A percentile compares a stretch with the other conserved stretches of the same genome.
phyloP scores from a whole-genome alignment of 2,113 vertebrate species.

The Sander lucioperca region DNA sequence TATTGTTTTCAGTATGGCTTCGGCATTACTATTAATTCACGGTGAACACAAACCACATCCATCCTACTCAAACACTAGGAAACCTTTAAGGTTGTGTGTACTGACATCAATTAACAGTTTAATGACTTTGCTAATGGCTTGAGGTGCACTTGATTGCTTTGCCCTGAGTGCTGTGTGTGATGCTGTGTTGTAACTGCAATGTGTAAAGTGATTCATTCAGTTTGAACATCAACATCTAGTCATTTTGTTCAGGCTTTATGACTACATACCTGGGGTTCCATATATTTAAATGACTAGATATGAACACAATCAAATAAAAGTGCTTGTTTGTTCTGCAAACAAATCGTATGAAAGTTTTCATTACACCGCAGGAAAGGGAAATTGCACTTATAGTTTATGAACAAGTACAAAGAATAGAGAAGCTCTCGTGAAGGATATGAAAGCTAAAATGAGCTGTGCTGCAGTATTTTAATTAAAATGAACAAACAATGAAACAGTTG shows the following conservation, averaged over 20 bases:
- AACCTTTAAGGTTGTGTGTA: constrained; percentile 18
- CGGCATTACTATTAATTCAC: background rate
- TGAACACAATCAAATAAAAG: constrained; percentile 34
- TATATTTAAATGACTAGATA: constrained; percentile 25
- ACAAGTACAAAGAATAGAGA: background rate
- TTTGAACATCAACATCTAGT: background rate
- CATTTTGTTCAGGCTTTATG: constrained; percentile 24
- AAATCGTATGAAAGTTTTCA: constrained; percentile 4
- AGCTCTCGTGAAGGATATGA: background rate
- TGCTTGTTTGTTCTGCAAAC: constrained; percentile 3
- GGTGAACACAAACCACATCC: background rate
- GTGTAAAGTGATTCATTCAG: constrained; percentile 24
- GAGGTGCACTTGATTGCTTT: constrained; percentile 47
- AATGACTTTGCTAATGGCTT: constrained; percentile 60
- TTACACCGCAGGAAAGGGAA: constrained; percentile 14
- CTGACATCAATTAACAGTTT: constrained; percentile 48
- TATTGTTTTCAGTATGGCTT: background rate
- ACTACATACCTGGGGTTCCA: constrained; percentile 29
- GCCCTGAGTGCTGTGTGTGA: constrained; percentile 37
- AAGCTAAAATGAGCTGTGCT: background rate
- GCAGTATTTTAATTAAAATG: background rate
- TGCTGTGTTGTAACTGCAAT: constrained; percentile 28
- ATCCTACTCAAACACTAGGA: constrained; percentile 12
- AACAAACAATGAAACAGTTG: background rate
- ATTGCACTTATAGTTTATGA: background rate